Conservation (phyloP, 2,888 invertebrate genomes). For the Crioceris asparagi region DNA sequence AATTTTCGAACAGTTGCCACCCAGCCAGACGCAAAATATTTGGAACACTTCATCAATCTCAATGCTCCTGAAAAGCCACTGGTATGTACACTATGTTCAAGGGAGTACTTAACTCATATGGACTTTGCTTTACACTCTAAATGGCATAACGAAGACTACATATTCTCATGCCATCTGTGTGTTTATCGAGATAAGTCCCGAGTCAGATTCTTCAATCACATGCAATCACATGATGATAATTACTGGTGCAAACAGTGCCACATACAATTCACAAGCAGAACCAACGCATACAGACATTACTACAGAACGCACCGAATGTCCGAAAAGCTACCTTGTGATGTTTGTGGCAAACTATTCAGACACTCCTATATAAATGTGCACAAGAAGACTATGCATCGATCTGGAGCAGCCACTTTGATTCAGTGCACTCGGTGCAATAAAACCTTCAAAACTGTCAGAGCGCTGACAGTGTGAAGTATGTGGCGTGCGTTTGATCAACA, state of each 20-base stretch:
- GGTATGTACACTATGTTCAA: constrained; percentile 43
- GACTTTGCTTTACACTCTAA: constrained; percentile 31
- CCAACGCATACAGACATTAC: too few relatives aligned
- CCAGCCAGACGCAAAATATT: neutral
- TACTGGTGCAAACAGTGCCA: too few relatives aligned
- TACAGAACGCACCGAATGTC: too few relatives aligned
- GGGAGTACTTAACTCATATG: constrained; percentile 37
- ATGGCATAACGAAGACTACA: constrained; percentile 24
- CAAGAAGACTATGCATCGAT: too few relatives aligned
- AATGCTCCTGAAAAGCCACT: constrained; percentile 32
- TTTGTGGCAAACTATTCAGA: too few relatives aligned
- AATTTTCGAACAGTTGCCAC: too few relatives aligned
- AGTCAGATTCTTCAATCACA: constrained; percentile 27
- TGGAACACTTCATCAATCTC: constrained; percentile 7
- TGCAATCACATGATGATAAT: constrained; percentile 33
- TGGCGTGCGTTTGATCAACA: constrained; percentile 28
- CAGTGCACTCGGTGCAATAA: constrained; percentile 43
- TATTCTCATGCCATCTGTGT: constrained; percentile 30
- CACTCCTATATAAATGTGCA: too few relatives aligned
- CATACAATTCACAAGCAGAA: too few relatives aligned
- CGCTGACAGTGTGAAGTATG: constrained; percentile 31
- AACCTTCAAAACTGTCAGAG: constrained; percentile 32
- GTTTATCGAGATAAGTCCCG: constrained; percentile 21
- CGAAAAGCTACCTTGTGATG: too few relatives aligned
- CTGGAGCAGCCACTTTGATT: too few relatives aligned